Evolutionary conservation across 1,140 invertebrate genomes (phyloP).

Genomic region (Drosophila pallidifrons): DNA sequence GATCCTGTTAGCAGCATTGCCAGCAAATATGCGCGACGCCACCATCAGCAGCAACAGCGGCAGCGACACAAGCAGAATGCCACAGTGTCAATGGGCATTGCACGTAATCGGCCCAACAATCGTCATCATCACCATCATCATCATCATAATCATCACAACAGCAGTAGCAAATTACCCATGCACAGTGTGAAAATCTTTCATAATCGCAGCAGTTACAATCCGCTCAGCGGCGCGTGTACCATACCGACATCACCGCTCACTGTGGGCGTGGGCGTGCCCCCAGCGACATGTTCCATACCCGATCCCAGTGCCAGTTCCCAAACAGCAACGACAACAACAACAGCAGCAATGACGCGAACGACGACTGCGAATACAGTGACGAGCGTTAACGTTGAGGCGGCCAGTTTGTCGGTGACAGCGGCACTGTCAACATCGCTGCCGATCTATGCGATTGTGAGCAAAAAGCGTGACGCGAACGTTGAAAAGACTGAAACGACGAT

Average conservation of each 20-base stretch:
- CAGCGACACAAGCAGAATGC: slow-evolving; percentile 52
- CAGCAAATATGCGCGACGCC: slow-evolving; percentile 77
- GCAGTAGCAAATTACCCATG: slow-evolving; percentile 77
- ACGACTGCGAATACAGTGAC: slow-evolving; percentile 42
- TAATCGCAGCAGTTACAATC: slow-evolving; percentile 78
- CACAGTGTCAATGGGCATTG: slow-evolving; percentile 66
- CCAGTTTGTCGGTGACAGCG: slow-evolving; percentile 69
- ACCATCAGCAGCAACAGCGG: slow-evolving; percentile 57
- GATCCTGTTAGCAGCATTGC: slow-evolving; percentile 81
- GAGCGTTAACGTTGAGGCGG: slow-evolving; percentile 40
- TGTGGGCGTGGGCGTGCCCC: slow-evolving; percentile 24
- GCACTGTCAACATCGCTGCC: slow-evolving; percentile 66
- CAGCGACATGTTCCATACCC: slow-evolving; percentile 11
- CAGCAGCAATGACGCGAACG: slow-evolving; percentile 22
- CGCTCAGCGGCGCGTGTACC: slow-evolving; percentile 30
- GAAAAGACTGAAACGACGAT: slow-evolving; percentile 38
- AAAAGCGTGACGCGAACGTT: slow-evolving; percentile 58
- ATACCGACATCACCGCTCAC: neutral
- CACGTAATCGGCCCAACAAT: slow-evolving; percentile 75
- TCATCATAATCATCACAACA: neutral
- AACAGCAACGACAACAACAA: slow-evolving; percentile 16
- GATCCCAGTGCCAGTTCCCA: slow-evolving; percentile 15
- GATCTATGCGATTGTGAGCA: slow-evolving; percentile 68
- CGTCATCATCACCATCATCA: slow-evolving; percentile 58
- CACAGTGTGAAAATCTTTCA: slow-evolving; percentile 85